Evolutionary conservation across 2,113 vertebrate species (phyloP), one percentile per base, ranked within the genome.

Genomic region (Mesoclemmys tuberculata): DNA sequence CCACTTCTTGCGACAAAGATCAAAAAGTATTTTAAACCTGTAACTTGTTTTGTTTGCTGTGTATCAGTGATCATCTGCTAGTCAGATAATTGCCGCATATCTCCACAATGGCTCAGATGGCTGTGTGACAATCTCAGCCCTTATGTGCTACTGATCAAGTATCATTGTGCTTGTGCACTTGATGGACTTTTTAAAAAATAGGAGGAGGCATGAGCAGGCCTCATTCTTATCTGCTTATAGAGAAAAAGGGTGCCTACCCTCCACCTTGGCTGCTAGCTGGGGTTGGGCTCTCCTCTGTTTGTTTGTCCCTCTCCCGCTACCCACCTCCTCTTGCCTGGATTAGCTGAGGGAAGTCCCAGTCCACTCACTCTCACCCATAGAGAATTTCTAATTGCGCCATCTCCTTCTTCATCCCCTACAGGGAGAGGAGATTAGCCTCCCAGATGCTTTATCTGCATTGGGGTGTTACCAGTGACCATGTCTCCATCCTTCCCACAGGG

Each of bases 91-190:
- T 38, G 21, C 46, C 79, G 6, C 83, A 44, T 29, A 22, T 55
- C 79, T 44, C 79, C 74, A 48, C 12, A 81, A 93, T 51, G 10
- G 24, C 31, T 75, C 10, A 5, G 19, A 35, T 2, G 38, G 46
- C 68, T 83, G 35, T 64, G 38, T 68, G 64, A 71, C 80, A 94
- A 49, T 3, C 22, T 84, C 74, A 85, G 38, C 41, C 96, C 94
- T 90, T 87, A 92, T 87, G 93, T 90, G 13, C 12, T 44, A 31
- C 41, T 35, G 46, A 48, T 54, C 83, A 61, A 88, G 79, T 10
- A 54, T 0, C 75, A 24, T 5, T 48, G 52, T 46, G 35, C 13
- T 38, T 88, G 48, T 80, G 49, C 52, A 64, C 13, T n/a, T 58
- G 27, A 46, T 81, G 31, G 41, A 29, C 48, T 80, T 92, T 49